phyloP scores from a whole-genome alignment of 2,797 vertebrate genomes.

The Lateolabrax maculatus region DNA sequence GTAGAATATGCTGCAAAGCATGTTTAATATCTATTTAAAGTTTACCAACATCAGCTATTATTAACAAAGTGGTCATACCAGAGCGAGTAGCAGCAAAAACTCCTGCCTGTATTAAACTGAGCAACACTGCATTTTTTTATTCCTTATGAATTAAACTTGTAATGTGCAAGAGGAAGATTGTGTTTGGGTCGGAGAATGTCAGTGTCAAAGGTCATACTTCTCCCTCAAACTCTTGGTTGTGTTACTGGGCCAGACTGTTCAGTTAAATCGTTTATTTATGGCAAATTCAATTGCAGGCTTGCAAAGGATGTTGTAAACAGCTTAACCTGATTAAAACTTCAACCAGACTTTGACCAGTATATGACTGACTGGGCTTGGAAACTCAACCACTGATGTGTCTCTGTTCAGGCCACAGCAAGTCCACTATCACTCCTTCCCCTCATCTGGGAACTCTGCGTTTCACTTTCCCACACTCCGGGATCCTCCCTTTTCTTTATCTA shows the following conservation, averaged over 20 bases:
- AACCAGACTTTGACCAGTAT: slow-evolving; percentile 49
- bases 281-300: slow-evolving; percentile 42
- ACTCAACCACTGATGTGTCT: slow-evolving; percentile 20
- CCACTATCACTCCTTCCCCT: slow-evolving; percentile 32
- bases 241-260: slow-evolving; percentile 34
- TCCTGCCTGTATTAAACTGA: neutral
- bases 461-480: slow-evolving; percentile 76
- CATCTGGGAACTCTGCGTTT: slow-evolving; percentile 44
- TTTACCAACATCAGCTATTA: neutral
- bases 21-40: neutral
- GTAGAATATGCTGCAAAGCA: too few species aligned
- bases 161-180: neutral
- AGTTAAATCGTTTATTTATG: slow-evolving; percentile 40
- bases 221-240: neutral
- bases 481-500: slow-evolving; percentile 64
- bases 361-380: slow-evolving; percentile 27
- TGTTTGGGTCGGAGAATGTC: slow-evolving; percentile 1
- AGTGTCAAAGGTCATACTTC: slow-evolving; percentile 5
- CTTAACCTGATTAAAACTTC: slow-evolving; percentile 58
- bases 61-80: neutral
- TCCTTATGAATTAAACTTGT: neutral
- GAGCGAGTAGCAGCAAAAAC: neutral
- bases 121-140: neutral
- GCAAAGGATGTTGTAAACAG: slow-evolving; percentile 60
- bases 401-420: slow-evolving; percentile 31